Conservation (phyloP, 2,113 vertebrate genomes). For the Malurus alboscapulatus region DNA sequence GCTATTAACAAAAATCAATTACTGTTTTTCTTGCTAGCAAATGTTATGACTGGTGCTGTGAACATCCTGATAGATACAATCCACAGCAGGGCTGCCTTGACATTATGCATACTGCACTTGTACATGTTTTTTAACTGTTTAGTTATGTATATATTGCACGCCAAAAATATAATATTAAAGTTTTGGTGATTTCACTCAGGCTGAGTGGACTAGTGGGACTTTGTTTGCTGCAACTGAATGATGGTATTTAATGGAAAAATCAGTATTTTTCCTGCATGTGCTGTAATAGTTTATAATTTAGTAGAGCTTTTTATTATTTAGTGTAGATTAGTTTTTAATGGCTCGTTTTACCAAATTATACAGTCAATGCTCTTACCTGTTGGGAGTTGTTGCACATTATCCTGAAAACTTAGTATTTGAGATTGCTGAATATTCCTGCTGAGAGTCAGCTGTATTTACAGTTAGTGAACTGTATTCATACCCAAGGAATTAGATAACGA, state of each 20-base stretch:
- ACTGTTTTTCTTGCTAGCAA: conserved; percentile 89
- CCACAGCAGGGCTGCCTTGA: conserved; percentile 67
- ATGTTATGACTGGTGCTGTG: conserved; percentile 87
- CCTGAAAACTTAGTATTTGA: neutral
- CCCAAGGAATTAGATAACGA: neutral
- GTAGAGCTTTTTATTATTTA: neutral
- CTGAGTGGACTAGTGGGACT: neutral
- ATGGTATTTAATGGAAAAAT: neutral
- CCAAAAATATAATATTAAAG: conserved; percentile 83
- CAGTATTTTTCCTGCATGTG: neutral
- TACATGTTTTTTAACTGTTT: conserved; percentile 91
- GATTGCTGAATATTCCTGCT: neutral
- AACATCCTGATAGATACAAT: conserved; percentile 87
- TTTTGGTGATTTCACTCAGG: conserved; percentile 79
- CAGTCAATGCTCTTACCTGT: neutral
- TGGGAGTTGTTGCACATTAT: neutral
- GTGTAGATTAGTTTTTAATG: neutral
- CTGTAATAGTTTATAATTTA: neutral
- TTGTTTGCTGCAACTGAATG: neutral
- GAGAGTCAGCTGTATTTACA: neutral
- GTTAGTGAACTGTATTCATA: neutral
- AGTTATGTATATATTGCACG: conserved; percentile 78
- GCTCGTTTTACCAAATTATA: neutral
- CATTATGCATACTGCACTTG: conserved; percentile 76
- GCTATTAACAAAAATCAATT: conserved; percentile 92